Conservation (phyloP, 1,140 invertebrate genomes). For the Lordiphosa clarofinis region DNA sequence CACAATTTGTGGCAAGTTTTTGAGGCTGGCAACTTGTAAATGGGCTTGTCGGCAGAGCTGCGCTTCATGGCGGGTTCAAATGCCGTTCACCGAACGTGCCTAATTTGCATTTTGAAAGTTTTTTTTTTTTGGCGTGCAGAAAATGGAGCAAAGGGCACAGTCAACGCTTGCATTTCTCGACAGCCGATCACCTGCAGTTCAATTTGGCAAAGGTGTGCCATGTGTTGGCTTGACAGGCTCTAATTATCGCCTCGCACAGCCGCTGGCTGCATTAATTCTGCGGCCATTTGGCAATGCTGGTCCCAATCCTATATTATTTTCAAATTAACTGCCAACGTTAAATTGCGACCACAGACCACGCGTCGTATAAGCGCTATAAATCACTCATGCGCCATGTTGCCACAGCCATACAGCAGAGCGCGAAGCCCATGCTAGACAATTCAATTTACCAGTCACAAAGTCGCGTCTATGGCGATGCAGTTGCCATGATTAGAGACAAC, state of each 20-base stretch:
- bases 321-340: constrained; percentile 64
- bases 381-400: constrained; percentile 70
- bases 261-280: constrained; percentile 59
- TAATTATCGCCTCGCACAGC: constrained; percentile 72
- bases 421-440: constrained; percentile 60
- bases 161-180: constrained; percentile 31
- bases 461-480: constrained; percentile 64
- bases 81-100: constrained; percentile 67
- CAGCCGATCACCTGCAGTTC: constrained; percentile 38
- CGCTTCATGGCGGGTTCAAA: constrained; percentile 53
- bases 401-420: constrained; percentile 5
- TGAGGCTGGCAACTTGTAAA: constrained; percentile 44
- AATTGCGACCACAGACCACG: constrained; percentile 55
- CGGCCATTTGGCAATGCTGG: constrained; percentile 47
- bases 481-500: constrained; percentile 36
- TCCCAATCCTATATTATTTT: constrained; percentile 51
- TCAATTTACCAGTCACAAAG: constrained; percentile 63
- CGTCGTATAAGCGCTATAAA: constrained; percentile 73
- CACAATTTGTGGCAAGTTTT: constrained; percentile 72
- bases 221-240: constrained; percentile 67
- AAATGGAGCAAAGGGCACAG: constrained; percentile 74
- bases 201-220: constrained; percentile 36
- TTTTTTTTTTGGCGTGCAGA: constrained; percentile 41
- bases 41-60: constrained; percentile 41
- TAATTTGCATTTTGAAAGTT: constrained; percentile 77